A percentile compares a stretch with the other conserved stretches of the same genome.
phyloP scores from a whole-genome alignment of 2,888 invertebrate genomes.

The Sarcophaga subvicina region DNA sequence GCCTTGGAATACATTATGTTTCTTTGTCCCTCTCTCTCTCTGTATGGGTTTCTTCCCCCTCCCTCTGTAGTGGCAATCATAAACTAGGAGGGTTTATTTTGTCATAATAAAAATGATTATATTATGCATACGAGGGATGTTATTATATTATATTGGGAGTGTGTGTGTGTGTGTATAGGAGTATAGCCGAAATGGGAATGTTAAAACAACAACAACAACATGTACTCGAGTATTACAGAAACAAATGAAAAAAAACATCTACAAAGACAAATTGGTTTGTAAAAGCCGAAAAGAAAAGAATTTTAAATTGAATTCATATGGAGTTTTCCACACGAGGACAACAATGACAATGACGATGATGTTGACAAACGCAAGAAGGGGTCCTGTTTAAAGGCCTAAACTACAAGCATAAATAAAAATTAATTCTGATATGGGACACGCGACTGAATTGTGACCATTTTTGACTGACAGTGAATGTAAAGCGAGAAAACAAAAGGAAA shows the following conservation, averaged over 20 bases:
- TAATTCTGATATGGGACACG: conserved; percentile 72
- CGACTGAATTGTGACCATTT: conserved; percentile 69
- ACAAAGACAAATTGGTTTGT: conserved; percentile 64
- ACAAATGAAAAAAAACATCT: conserved; percentile 30
- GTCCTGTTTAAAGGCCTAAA: too few relatives aligned
- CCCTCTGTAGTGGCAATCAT: not conserved
- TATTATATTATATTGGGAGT: not conserved
- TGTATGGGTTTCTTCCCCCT: not conserved
- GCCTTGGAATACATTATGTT: not conserved
- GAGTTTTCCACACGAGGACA: not conserved
- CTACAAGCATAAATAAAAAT: conserved; percentile 52
- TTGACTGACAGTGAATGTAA: conserved; percentile 27
- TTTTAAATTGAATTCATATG: not conserved
- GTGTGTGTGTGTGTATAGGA: not conserved
- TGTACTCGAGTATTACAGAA: conserved; percentile 1
- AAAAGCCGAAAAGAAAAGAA: conserved; percentile 24
- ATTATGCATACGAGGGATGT: conserved; percentile 40
- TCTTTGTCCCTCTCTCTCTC: not conserved
- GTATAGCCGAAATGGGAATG: too few relatives aligned
- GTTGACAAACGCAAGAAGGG: too few relatives aligned
- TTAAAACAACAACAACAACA: conserved; percentile 11
- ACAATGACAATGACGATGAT: too few relatives aligned
- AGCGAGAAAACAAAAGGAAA: not conserved
- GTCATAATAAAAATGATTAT: conserved; percentile 9
- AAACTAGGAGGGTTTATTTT: conserved; percentile 37